Evolutionary conservation across 2,113 vertebrate species (phyloP), one percentile per base, ranked within the genome.

Genomic region (Pitta sordida): DNA sequence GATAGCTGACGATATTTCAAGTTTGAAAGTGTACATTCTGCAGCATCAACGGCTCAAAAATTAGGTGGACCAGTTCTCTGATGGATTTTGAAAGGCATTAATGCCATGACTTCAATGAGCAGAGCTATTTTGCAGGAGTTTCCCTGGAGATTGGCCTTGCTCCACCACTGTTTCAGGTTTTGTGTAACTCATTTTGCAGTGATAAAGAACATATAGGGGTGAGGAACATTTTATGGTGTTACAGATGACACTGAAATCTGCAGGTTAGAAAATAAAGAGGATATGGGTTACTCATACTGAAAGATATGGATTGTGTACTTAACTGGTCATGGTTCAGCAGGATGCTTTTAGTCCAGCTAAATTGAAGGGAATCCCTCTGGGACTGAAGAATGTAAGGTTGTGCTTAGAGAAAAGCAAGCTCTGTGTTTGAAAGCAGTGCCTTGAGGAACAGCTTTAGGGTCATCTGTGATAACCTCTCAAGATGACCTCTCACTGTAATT

Each of bases 261-360:
- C 79, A 91, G 83, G 39, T 52, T 64, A 78, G 68, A 83, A 81
- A 93, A 83, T 63, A 56, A 83, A 60, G 52, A 83, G 73, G 80
- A 81, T 69, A 62, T 3, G 39, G 56, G 63, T 67, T 94, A 24
- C 69, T 86, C 71, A 95, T 39, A 63, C 37, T 67, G 86, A 91
- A 86, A 91, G 69, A 81, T 95, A 96, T 90, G 76, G 88, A 96
- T 93, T n/a, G 6, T 53, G 75, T 90, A 70, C 70, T 95, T 93
- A 86, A 67, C 85, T 88, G 90, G 88, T 94, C 92, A 52, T 88
- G 95, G 79, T 93, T 95, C 78, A 91, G 82, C 43, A 89, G 75
- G 85, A 93, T 88, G 95, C 95, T 94, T 95, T 96, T 95, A 96
- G 88, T 62, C 71, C 67, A 55, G 92, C 68, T 88, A 88, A 94